Evolutionary conservation across 2,888 invertebrate genomes (phyloP), one percentile per base, ranked within the genome.

Genomic region (Lissocephala sabroskyi): DNA sequence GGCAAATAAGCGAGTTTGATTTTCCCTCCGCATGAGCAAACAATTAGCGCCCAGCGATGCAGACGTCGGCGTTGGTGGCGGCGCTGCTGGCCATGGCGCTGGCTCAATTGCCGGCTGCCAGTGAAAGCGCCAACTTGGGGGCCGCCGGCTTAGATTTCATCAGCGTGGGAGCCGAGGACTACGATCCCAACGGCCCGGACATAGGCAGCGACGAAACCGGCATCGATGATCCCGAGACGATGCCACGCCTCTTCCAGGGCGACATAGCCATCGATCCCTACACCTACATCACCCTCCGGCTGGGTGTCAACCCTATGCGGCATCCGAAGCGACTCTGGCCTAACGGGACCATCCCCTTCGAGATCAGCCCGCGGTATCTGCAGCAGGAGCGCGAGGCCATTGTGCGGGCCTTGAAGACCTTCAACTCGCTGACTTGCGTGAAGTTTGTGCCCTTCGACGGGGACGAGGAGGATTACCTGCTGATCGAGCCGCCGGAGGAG

Each of bases 231-330:
- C 89, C 90, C 0, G 90, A 91, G 83, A 87, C 90, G 1, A 86
- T 86, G 53, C 90, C 90, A 0, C 89, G 89, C 11, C 81, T 91
- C 23, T 90, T 88, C 73, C 89, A 91, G 80, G 91, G 91, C 2
- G 90, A 91, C 60, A 90, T 91, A 85, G 90, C 90, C 1, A 85
- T 90, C 56, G 87, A 87, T 46, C 88, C 88, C 41, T 88, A 88
- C 73, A 84, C 87, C 9, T 89, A 87, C 56, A 86, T 88, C 36
- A 86, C 87, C 49, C 87, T 89, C 84, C 83, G 90, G 39, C 86
- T 91, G 10, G 90, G 90, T 2, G 85, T 91, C 0, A 86, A 88
- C 62, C 90, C 89, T 83, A 88, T 89, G 60, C 85, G 88, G 2
- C 90, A 89, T 79, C 90, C 90, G 0, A 88, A 89, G 52, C 88